These are phyloP conservation scores for Galeopterus variegatus DNA, from an alignment of 2,113 vertebrate species.

Conservation along the genomic window DNA sequence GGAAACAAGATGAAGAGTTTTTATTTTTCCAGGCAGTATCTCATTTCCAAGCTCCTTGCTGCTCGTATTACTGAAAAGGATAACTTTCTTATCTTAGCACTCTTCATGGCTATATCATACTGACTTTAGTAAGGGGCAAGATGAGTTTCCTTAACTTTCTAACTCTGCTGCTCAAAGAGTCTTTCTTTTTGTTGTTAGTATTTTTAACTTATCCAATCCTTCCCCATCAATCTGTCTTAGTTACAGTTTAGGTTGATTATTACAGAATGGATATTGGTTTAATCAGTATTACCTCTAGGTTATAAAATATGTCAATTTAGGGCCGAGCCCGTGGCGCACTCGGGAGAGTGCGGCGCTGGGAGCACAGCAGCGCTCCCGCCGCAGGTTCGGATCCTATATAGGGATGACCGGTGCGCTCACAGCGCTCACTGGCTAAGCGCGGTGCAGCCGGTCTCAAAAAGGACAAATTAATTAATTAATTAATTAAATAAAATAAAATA, in stretches of 20 bases:
- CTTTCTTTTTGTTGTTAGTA: not conserved
- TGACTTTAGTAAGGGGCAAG: not conserved
- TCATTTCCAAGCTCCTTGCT: constrained; percentile 1
- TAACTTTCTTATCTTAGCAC: not conserved
- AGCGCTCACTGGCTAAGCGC: no score
- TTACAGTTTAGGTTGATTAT: not conserved
- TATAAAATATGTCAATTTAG: constrained; percentile 38
- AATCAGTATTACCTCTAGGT: not conserved
- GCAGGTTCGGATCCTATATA: no score
- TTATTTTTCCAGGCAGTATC: not conserved
- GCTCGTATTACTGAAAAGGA: not conserved
- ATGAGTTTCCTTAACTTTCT: constrained; percentile 61
- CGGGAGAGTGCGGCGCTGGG: no score
- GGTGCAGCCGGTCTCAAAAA: no score
- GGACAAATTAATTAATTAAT: no score
- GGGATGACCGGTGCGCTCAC: no score
- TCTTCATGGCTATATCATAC: not conserved
- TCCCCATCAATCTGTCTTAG: not conserved
- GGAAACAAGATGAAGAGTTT: not conserved
- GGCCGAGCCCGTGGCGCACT: no score
- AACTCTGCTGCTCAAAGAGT: not conserved
- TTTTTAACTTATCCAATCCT: not conserved
- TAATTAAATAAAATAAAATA: no score
- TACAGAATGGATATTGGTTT: not conserved
- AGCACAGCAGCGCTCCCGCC: no score